Evolutionary conservation across 2,888 invertebrate species (phyloP).

Genomic region (Acanthoscelides obtectus): DNA sequence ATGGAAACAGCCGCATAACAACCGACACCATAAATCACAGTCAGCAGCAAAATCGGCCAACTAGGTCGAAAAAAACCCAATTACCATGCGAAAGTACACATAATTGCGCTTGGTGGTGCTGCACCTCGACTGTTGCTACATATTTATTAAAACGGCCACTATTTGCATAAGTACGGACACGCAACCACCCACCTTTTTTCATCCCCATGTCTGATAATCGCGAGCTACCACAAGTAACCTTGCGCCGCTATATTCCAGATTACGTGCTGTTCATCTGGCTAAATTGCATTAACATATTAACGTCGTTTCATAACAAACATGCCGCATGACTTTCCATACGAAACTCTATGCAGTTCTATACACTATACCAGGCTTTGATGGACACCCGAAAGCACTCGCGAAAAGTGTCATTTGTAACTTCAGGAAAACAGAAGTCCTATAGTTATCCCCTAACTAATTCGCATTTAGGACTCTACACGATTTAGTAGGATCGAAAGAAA

Average conservation of each 20-base stretch:
- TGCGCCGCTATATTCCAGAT: not conserved
- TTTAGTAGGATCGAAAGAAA: too few species aligned
- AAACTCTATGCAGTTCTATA: not conserved
- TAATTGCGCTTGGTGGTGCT: not conserved
- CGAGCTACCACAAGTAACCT: not conserved
- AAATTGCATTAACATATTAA: not conserved
- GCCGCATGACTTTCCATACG: not conserved
- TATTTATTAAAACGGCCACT: not conserved
- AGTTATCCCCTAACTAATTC: too few species aligned
- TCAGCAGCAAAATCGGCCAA: not conserved
- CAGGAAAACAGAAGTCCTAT: too few species aligned
- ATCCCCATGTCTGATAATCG: not conserved
- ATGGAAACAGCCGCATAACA: too few species aligned
- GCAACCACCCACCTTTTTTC: not conserved
- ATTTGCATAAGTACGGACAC: not conserved
- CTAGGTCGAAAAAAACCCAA: not conserved
- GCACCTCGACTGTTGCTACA: not conserved
- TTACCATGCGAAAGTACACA: not conserved
- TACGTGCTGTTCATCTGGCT: not conserved
- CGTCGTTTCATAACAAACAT: not conserved
- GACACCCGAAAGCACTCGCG: too few species aligned
- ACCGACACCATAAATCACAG: not conserved
- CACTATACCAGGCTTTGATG: too few species aligned
- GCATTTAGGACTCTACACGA: too few species aligned
- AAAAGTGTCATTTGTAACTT: too few species aligned